phyloP scores from a whole-genome alignment of 2,888 invertebrate species.

The Andrena fulva region DNA sequence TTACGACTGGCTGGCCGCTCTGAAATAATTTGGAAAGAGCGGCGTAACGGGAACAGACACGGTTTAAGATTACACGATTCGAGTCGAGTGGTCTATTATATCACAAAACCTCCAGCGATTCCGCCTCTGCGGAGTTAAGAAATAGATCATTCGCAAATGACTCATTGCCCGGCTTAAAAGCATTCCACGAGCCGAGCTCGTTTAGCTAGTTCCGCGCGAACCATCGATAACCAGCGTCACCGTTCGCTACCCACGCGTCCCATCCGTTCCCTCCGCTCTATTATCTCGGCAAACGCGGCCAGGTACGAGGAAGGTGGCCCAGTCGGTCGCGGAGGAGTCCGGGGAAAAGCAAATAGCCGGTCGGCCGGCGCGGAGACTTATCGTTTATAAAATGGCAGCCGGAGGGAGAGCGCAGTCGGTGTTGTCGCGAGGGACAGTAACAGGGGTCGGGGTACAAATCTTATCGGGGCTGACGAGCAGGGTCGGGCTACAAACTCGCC shows the following conservation, averaged over 20 bases:
- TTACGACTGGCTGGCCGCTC: neutral
- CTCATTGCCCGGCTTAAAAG: neutral
- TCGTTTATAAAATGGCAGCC: constrained; percentile 62
- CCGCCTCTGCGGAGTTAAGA: no score
- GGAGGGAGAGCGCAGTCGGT: constrained; percentile 6
- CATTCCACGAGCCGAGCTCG: neutral
- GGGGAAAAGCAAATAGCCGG: constrained; percentile 60
- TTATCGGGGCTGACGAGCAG: constrained; percentile 59
- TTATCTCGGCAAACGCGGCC: constrained; percentile 42
- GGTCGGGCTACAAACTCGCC: constrained; percentile 18
- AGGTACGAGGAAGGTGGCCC: constrained; percentile 11
- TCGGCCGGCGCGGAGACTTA: constrained; percentile 52
- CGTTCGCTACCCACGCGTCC: neutral
- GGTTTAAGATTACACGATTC: neutral
- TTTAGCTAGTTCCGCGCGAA: neutral
- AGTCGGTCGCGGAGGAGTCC: neutral
- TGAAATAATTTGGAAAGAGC: constrained; percentile 1
- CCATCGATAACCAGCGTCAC: neutral
- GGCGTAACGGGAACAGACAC: neutral
- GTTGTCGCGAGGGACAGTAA: constrained; percentile 4
- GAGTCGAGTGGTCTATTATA: no score
- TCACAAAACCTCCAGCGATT: no score
- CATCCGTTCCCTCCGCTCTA: constrained; percentile 30
- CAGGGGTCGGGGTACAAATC: constrained; percentile 54
- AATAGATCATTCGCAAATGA: neutral